Evolutionary conservation across 2,797 vertebrate genomes (phyloP).

Genomic region (Bradypus variegatus): DNA sequence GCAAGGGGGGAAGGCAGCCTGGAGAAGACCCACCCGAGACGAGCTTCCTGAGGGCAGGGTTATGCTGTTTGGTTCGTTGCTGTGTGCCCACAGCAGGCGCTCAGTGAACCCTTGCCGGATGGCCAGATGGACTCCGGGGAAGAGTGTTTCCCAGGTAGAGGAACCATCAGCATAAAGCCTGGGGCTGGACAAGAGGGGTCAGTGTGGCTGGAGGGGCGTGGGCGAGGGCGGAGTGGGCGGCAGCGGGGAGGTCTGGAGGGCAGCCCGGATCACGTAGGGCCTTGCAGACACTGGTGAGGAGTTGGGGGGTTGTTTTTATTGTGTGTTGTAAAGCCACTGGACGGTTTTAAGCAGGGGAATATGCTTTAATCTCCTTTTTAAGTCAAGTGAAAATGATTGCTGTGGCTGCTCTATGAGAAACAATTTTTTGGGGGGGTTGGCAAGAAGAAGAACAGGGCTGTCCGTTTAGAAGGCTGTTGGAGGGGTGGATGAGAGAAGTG

Average conservation of each 20-base stretch:
- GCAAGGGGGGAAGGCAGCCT: background rate
- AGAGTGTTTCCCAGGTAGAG: background rate
- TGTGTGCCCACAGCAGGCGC: background rate
- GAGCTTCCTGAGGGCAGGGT: background rate
- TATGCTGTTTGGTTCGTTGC: background rate
- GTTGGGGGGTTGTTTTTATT: background rate
- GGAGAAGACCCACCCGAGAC: background rate
- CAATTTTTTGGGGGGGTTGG: background rate
- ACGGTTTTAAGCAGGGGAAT: background rate
- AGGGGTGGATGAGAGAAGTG: background rate
- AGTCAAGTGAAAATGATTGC: background rate
- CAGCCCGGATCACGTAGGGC: rapidly evolving
- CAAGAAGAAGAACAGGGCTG: background rate
- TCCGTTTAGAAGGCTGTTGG: background rate
- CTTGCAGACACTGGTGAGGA: background rate
- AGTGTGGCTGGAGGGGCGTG: background rate
- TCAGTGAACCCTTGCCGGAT: background rate
- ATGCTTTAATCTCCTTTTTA: background rate
- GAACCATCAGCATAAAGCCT: background rate
- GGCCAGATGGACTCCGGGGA: background rate
- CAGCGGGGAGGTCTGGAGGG: too few relatives aligned
- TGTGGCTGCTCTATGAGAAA: background rate
- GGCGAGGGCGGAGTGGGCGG: background rate
- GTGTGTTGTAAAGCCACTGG: background rate
- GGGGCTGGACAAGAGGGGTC: background rate